Percentiles rank a stretch among this genome's conserved stretches.
These are phyloP conservation scores for Apus apus DNA, from an alignment of 2,113 vertebrate species.

Conservation along the genomic window DNA sequence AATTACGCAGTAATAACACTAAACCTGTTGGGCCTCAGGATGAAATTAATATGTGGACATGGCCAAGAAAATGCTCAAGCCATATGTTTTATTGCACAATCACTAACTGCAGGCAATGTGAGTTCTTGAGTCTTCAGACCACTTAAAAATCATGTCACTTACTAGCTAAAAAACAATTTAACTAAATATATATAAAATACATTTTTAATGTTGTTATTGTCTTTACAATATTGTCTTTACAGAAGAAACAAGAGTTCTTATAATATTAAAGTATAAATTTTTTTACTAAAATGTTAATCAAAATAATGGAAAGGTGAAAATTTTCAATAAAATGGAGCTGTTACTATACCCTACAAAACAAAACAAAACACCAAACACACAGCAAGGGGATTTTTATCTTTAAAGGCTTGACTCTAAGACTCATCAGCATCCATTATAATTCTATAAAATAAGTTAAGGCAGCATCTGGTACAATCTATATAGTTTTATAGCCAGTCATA, in stretches of 20 bases:
- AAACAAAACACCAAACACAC: neutral
- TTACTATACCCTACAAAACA: neutral
- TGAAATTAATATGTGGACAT: neutral
- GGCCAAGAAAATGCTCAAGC: neutral
- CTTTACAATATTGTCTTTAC: neutral
- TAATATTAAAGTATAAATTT: neutral
- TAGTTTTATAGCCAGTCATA: constrained; percentile 37
- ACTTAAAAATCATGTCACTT: neutral
- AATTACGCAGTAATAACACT: neutral
- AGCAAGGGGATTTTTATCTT: constrained; percentile 17
- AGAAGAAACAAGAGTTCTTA: neutral
- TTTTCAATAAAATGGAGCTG: neutral
- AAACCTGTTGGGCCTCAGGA: neutral
- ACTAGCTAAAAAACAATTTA: neutral
- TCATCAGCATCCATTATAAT: constrained; percentile 40
- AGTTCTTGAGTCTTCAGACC: neutral
- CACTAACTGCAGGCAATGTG: neutral
- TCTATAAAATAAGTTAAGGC: constrained; percentile 44
- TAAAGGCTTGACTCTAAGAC: constrained; percentile 6
- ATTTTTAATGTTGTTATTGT: no score
- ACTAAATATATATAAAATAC: no score
- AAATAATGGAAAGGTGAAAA: neutral
- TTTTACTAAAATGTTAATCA: neutral
- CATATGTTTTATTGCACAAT: neutral
- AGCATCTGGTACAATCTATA: constrained; percentile 40